These are phyloP conservation scores for Macaria notata DNA, from an alignment of 2,888 invertebrate species.

Conservation along the genomic window DNA sequence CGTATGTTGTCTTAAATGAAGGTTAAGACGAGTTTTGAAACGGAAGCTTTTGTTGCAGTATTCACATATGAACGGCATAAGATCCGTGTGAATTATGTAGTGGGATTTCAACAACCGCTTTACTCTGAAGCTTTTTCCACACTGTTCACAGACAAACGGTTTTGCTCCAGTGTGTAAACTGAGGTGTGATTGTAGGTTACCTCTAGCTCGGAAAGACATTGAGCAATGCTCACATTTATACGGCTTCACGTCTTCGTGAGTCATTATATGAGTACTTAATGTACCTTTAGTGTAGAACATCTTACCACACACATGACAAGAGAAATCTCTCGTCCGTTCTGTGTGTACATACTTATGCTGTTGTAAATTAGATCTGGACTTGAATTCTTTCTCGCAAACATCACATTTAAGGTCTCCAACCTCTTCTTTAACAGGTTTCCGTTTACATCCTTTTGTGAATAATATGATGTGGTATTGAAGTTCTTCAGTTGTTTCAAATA, in stretches of 20 bases:
- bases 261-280: conserved; percentile 66
- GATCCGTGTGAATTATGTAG: conserved; percentile 72
- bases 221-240: conserved; percentile 73
- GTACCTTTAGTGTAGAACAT: conserved; percentile 77
- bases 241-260: conserved; percentile 67
- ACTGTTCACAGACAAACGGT: conserved; percentile 74
- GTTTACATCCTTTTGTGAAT: conserved; percentile 51
- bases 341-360: conserved; percentile 72
- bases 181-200: conserved; percentile 67
- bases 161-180: conserved; percentile 68
- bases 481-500: conserved; percentile 55
- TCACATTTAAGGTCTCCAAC: conserved; percentile 61
- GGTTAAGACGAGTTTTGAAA: conserved; percentile 69
- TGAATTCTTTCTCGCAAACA: conserved; percentile 65
- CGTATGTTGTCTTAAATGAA: conserved; percentile 73
- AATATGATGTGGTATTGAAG: conserved; percentile 61
- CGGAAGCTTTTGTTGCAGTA: conserved; percentile 72
- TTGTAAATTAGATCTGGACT: conserved; percentile 62
- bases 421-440: conserved; percentile 45
- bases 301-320: conserved; percentile 73
- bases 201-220: conserved; percentile 66
- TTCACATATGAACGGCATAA: conserved; percentile 69
- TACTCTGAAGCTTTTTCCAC: conserved; percentile 70
- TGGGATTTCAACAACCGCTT: conserved; percentile 75
- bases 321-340: conserved; percentile 67